Evolutionary conservation across 2,888 invertebrate species (phyloP), one percentile per base, ranked within the genome.

Genomic region (Hipparchia semele): DNA sequence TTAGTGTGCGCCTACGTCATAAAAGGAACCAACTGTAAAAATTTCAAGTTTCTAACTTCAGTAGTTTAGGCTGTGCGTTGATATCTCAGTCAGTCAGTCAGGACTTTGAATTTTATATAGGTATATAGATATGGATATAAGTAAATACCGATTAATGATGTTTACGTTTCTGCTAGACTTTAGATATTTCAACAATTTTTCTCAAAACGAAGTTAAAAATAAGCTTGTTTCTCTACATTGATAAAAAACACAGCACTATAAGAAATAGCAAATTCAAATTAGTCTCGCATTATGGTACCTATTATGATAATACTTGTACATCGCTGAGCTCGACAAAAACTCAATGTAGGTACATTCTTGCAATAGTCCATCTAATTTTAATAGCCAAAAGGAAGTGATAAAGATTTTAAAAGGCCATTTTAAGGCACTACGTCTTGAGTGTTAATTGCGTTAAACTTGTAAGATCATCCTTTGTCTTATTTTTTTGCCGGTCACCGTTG

Each of bases 401-500:
- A 61, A 68, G 66, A 49, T 49, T 46, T 54, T 62, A 72, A 62
- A 72, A 72, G 58, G 49, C n/a, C 13, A 56, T 72, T 71, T 66
- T 12, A 66, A 69, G 12, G 12, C 68, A 75, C 39, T 39, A 13
- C 64, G 10, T 68, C 12, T 64, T 68, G 33, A 65, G 53, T 73
- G 66, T 62, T 73, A 75, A 70, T 70, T 73, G 71, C 69, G 58
- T 66, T 67, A 56, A 56, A 58, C 8, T 66, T 69, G 54, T 73
- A 71, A 68, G 65, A 71, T 64, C 58, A 75, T 54, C 64, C 59
- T 67, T 74, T 73, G 71, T 74, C 69, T 71, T 45, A 59, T 56
- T 72, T 74, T 76, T 75, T 77, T 49, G 7, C 73, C 75, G 74
- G 68, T 76, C 68, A 61, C 71, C 59, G 82, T 85, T 68, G 64